A percentile compares a stretch with the other conserved stretches of the same genome.
These are phyloP conservation scores for Rousettus madagascariensis DNA, from an alignment of 2,797 vertebrate species.

Conservation along the genomic window DNA sequence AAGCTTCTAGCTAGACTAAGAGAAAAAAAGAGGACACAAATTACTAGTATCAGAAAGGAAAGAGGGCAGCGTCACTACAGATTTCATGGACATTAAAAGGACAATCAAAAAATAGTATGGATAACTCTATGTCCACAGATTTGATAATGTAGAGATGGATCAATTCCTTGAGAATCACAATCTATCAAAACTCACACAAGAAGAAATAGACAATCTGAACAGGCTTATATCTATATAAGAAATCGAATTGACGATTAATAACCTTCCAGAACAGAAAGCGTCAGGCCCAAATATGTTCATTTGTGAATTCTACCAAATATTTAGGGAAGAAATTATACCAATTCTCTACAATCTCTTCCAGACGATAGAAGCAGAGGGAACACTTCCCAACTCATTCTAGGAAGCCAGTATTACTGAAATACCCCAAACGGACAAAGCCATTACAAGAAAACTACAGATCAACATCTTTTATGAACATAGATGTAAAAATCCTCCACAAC, in stretches of 20 bases:
- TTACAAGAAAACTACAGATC: not conserved
- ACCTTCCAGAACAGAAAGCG: not conserved
- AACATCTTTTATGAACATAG: not conserved
- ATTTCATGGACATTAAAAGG: not conserved
- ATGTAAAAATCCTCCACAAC: not conserved
- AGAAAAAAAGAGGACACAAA: not conserved
- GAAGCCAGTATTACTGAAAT: not conserved
- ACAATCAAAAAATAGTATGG: not conserved
- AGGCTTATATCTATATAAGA: not conserved
- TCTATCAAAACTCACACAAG: not conserved
- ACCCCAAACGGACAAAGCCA: not conserved
- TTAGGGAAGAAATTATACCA: not conserved
- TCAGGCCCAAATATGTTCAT: not conserved
- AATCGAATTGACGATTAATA: not conserved
- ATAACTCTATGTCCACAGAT: not conserved
- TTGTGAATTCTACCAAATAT: not conserved
- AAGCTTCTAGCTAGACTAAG: not conserved
- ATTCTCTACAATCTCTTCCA: not conserved
- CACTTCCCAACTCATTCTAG: not conserved
- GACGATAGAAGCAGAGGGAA: not conserved
- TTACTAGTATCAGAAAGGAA: not conserved
- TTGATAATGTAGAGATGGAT: not conserved
- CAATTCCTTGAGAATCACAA: not conserved
- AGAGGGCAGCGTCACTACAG: not conserved
- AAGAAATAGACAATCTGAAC: not conserved